Conservation (phyloP, 2,797 vertebrate genomes). For the Tinamus major region DNA sequence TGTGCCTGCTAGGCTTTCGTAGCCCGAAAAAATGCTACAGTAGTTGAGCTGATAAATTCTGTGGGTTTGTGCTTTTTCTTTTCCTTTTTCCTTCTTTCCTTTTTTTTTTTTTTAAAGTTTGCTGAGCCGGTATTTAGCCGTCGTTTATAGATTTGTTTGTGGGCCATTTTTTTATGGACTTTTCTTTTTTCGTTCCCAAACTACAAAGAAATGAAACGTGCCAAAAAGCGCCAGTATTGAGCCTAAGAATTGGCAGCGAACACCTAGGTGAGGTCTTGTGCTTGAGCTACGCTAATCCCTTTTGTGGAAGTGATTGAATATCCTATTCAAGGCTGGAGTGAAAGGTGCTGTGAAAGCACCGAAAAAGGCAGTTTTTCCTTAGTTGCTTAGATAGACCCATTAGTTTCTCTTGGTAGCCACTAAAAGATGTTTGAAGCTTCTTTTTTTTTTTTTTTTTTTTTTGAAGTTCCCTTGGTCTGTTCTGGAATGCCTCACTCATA, state of each 20-base stretch:
- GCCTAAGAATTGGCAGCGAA: not conserved
- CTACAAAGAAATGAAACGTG: not conserved
- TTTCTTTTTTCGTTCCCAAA: not conserved
- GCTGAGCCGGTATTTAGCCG: constrained; percentile 15
- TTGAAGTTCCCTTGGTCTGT: constrained; percentile 56
- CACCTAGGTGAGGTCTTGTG: constrained; percentile 16
- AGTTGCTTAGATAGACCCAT: not conserved
- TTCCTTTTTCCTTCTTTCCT: not conserved
- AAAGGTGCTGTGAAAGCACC: not conserved
- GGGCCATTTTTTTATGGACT: not conserved
- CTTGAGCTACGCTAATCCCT: not conserved
- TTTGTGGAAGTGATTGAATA: accelerated
- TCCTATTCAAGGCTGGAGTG: not conserved
- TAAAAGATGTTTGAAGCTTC: not conserved
- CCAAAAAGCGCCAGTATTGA: not conserved
- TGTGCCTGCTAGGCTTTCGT: constrained; percentile 22
- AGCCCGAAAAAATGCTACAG: not conserved
- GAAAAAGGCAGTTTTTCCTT: not conserved
- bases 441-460: not conserved
- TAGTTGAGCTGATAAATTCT: constrained; percentile 57
- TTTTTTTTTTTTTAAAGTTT: not conserved
- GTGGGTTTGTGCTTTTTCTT: not conserved
- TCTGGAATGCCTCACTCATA: constrained; percentile 61
- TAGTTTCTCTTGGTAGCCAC: not conserved
- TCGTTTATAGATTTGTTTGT: not conserved